Evolutionary conservation across 2,888 invertebrate species (phyloP).

Genomic region (Pogonocherus hispidulus): DNA sequence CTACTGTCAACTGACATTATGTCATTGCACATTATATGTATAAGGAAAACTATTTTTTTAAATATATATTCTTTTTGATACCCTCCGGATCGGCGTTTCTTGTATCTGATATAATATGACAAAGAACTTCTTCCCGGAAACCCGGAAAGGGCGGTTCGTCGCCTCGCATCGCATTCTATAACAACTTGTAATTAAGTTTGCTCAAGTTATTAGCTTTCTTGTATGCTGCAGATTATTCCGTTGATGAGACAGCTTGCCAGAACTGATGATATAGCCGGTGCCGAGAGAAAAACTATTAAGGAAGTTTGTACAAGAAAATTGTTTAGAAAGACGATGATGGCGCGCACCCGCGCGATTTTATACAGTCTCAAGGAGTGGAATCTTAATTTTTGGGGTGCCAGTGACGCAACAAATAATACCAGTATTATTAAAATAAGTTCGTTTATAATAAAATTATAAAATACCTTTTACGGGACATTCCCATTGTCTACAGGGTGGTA

Average conservation of each 20-base stretch:
- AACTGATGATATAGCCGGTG: not conserved
- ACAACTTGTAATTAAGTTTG: conserved; percentile 51
- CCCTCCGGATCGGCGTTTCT: conserved; percentile 7
- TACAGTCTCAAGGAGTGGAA: no score
- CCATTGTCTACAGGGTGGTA: no score
- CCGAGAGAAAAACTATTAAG: conserved; percentile 25
- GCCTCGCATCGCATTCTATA: conserved; percentile 30
- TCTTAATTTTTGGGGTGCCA: no score
- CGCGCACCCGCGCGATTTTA: not conserved
- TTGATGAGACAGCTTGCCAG: conserved; percentile 31
- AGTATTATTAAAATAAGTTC: no score
- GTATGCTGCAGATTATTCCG: conserved; percentile 44
- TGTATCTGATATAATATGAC: not conserved
- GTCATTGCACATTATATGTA: no score
- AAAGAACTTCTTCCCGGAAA: not conserved
- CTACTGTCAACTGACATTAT: no score
- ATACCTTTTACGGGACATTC: no score
- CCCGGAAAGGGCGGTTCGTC: conserved; percentile 7
- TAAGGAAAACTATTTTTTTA: no score
- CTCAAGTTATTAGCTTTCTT: conserved; percentile 51
- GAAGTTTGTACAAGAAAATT: conserved; percentile 31
- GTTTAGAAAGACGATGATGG: conserved; percentile 8
- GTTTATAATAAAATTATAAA: no score
- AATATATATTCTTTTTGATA: not conserved
- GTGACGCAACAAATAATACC: no score